Evolutionary conservation across 2,113 vertebrate genomes (phyloP).

Genomic region (Phoxinus phoxinus): DNA sequence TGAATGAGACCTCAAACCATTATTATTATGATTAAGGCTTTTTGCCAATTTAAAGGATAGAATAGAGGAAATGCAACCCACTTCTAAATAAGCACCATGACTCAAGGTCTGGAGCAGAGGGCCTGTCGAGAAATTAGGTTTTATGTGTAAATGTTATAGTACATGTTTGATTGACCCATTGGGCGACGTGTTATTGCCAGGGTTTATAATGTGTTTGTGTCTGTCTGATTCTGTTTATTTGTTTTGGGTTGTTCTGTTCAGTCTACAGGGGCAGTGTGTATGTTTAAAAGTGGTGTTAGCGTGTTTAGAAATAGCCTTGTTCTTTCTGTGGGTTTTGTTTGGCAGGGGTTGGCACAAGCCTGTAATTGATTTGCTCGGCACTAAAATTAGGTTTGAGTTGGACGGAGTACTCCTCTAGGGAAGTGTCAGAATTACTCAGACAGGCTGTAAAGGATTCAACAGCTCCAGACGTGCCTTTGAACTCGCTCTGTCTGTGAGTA

Average conservation of each 20-base stretch:
- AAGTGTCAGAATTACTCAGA: conserved; percentile 25
- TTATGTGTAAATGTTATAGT: neutral
- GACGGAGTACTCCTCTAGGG: neutral
- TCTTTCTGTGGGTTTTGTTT: conserved; percentile 48
- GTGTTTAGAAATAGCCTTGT: neutral
- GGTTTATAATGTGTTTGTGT: neutral
- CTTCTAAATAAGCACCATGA: neutral
- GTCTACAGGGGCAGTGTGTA: neutral
- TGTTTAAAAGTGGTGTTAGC: neutral
- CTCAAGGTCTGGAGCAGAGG: neutral
- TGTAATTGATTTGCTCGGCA: conserved; percentile 3
- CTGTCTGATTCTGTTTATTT: neutral
- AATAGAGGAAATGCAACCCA: no score
- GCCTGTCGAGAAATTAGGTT: neutral
- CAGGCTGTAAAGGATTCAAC: conserved; percentile 21
- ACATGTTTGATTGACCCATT: neutral
- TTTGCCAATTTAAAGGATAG: no score
- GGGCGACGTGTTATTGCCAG: neutral
- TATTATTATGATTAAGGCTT: no score
- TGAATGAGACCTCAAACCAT: no score
- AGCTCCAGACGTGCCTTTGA: conserved; percentile 13
- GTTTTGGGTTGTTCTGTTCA: conserved; percentile 7
- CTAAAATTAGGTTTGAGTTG: conserved; percentile 22
- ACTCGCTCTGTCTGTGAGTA: neutral
- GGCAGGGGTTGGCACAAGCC: conserved; percentile 27